These are phyloP conservation scores for Akabosia matsudoensis DNA, from an alignment of 1,140 invertebrate species.

Conservation along the genomic window DNA sequence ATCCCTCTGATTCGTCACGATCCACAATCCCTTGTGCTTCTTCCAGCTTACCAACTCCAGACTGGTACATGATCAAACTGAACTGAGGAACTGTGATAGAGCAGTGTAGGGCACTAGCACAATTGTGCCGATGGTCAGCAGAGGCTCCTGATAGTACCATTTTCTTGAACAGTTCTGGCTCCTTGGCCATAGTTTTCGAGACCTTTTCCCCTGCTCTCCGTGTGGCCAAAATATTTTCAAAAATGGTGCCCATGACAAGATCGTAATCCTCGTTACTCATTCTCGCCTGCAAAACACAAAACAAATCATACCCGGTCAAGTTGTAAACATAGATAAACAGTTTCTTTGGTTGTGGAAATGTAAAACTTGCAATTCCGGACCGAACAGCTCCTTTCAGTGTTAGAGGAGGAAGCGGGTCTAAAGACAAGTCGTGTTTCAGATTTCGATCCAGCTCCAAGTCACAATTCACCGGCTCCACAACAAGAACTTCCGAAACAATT, in stretches of 20 bases:
- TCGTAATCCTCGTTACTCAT: conserved; percentile 76
- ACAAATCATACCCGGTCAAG: not conserved
- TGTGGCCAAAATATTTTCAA: conserved; percentile 81
- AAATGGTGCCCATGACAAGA: conserved; percentile 72
- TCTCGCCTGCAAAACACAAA: conserved; percentile 56
- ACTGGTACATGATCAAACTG: not conserved
- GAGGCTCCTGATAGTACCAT: conserved; percentile 55
- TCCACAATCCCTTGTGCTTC: conserved; percentile 45
- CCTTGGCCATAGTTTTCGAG: too few relatives aligned
- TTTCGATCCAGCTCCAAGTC: conserved; percentile 74
- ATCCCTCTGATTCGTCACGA: not conserved
- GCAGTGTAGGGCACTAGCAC: not conserved
- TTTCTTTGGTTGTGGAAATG: not conserved
- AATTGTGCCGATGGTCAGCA: not conserved
- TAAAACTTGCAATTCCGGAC: conserved; percentile 52
- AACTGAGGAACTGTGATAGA: not conserved
- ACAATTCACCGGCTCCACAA: conserved; percentile 81
- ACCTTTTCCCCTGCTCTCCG: too few relatives aligned
- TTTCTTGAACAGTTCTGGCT: too few relatives aligned
- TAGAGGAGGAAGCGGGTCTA: conserved; percentile 74
- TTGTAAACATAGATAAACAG: not conserved
- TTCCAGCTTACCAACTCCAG: conserved; percentile 25
- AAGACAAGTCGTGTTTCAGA: conserved; percentile 77
- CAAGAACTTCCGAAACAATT: conserved; percentile 56
- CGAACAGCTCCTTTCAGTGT: conserved; percentile 74